Conservation (phyloP, 1,140 invertebrate genomes). For the Neodiprion lecontei region DNA sequence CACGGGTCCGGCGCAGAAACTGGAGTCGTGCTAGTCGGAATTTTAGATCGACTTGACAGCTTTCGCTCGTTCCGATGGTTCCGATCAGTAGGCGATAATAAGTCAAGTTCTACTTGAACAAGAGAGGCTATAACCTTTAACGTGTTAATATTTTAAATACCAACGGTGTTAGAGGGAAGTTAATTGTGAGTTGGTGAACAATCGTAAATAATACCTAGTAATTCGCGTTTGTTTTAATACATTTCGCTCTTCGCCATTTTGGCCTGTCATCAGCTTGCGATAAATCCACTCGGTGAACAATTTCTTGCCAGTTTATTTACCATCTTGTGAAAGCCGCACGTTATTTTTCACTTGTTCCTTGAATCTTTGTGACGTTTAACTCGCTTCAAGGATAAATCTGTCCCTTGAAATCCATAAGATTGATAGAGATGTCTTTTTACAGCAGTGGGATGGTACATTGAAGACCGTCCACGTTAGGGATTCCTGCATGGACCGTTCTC, state of each 20-base stretch:
- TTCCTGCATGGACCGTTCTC: constrained; percentile 46
- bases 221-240: not conserved
- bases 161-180: not conserved
- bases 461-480: constrained; percentile 27
- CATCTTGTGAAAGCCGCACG: too few species aligned
- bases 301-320: too few species aligned
- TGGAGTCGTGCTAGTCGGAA: not conserved
- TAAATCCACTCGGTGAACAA: not conserved
- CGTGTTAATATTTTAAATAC: not conserved
- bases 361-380: not conserved
- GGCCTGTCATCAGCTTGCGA: not conserved
- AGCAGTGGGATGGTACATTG: constrained; percentile 45
- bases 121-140: not conserved
- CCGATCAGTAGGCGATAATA: not conserved
- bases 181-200: not conserved
- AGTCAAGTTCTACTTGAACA: not conserved
- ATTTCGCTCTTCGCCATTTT: not conserved
- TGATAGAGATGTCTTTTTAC: constrained; percentile 10
- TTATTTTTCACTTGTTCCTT: not conserved
- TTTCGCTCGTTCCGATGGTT: not conserved
- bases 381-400: not conserved
- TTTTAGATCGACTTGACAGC: constrained; percentile 1
- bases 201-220: not conserved
- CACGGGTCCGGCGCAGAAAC: not conserved
- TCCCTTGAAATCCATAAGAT: not conserved